phyloP scores from a whole-genome alignment of 2,797 vertebrate genomes.

The Ctenosaura bakeri region DNA sequence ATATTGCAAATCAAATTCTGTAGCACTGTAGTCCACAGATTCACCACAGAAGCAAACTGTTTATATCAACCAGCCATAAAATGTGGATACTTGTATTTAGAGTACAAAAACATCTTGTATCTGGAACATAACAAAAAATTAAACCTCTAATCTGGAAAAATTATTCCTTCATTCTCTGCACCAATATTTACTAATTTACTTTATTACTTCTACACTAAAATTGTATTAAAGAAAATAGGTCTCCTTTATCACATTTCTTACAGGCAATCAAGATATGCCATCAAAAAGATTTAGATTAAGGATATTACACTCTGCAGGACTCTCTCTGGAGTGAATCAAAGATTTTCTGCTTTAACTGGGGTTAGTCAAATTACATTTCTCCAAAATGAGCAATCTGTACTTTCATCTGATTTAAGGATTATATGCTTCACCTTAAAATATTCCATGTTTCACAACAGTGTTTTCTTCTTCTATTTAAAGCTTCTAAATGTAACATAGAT shows the following conservation, averaged over 20 bases:
- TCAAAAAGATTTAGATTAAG: background rate
- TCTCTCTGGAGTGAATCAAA: background rate
- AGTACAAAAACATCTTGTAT: background rate
- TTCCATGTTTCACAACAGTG: background rate
- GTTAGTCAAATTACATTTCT: background rate
- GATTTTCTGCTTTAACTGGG: background rate
- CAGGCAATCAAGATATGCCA: background rate
- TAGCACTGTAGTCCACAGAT: background rate
- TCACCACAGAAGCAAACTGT: background rate
- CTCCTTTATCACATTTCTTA: background rate
- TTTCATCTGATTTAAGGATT: background rate
- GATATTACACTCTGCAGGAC: background rate
- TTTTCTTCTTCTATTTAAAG: background rate
- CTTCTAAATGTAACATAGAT: background rate
- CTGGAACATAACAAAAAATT: background rate
- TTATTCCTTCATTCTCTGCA: background rate
- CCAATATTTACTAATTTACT: background rate
- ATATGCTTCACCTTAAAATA: no score
- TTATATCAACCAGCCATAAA: background rate
- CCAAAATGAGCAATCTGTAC: background rate
- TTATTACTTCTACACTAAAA: background rate
- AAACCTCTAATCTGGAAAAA: background rate
- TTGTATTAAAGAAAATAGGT: background rate
- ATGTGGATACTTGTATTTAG: background rate
- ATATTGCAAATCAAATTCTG: constrained; percentile 21